phyloP scores from a whole-genome alignment of 2,888 invertebrate species.

The Campaea margaritaria region DNA sequence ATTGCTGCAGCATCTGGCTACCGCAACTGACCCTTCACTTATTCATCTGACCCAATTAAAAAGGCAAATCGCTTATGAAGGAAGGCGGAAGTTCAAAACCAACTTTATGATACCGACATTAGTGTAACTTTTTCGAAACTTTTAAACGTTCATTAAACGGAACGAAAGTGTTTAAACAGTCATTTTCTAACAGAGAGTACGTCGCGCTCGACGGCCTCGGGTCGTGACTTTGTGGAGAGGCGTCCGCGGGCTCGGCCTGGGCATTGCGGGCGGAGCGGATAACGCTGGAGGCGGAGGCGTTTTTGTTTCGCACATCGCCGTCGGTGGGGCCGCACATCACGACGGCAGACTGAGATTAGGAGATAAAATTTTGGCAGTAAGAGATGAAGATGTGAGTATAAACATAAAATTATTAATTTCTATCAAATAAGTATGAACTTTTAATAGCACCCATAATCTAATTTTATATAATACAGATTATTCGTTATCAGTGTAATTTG shows the following conservation, averaged over 20 bases:
- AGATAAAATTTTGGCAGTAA: slow-evolving; percentile 82
- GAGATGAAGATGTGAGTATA: slow-evolving; percentile 77
- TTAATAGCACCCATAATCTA: no score
- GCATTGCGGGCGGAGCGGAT: slow-evolving; percentile 81
- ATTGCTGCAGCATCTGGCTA: slow-evolving; percentile 7
- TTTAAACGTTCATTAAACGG: slow-evolving; percentile 25
- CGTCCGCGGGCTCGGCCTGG: slow-evolving; percentile 75
- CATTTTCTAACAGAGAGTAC: slow-evolving; percentile 64
- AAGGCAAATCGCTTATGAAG: slow-evolving; percentile 22
- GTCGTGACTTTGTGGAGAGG: slow-evolving; percentile 80
- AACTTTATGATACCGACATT: slow-evolving; percentile 25
- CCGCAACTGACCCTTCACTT: slow-evolving; percentile 2
- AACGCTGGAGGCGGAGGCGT: slow-evolving; percentile 81
- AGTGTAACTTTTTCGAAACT: slow-evolving; percentile 24
- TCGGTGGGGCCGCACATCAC: slow-evolving; percentile 79
- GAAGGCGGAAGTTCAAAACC: slow-evolving; percentile 8
- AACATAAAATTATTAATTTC: not conserved
- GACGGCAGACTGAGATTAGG: slow-evolving; percentile 80
- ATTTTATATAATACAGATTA: not conserved
- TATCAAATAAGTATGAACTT: slow-evolving; percentile 52
- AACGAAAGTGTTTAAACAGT: slow-evolving; percentile 12
- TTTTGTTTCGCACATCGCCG: slow-evolving; percentile 80
- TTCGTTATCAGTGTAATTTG: not conserved
- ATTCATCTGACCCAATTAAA: slow-evolving; percentile 25
- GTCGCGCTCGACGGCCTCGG: slow-evolving; percentile 75